phyloP scores from a whole-genome alignment of 2,797 vertebrate genomes.

The Smutsia temminckii region DNA sequence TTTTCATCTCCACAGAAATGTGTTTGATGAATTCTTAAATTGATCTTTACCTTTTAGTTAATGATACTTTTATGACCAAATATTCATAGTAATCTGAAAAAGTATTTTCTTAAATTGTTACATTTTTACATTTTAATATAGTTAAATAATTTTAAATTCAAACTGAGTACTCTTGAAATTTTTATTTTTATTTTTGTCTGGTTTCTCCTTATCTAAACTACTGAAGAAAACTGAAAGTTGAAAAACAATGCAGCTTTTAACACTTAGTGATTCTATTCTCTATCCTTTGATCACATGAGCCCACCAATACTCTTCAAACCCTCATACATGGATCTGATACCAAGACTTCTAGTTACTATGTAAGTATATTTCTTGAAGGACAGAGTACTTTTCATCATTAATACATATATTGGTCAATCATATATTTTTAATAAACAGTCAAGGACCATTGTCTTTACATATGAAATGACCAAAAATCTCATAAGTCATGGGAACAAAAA shows the following conservation, averaged over 20 bases:
- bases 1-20: background rate
- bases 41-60: background rate
- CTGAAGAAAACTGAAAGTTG: slow-evolving; percentile 49
- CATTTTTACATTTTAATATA: background rate
- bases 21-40: slow-evolving; percentile 3
- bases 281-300: slow-evolving; percentile 48
- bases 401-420: slow-evolving; percentile 66
- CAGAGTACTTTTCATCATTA: slow-evolving; percentile 73
- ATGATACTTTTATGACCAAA: background rate
- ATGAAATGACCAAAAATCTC: slow-evolving; percentile 81
- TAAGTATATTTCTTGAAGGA: slow-evolving; percentile 74
- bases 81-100: background rate
- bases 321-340: slow-evolving; percentile 68
- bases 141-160: slow-evolving; percentile 3
- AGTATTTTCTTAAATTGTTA: background rate
- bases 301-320: slow-evolving; percentile 69
- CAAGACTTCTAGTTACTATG: slow-evolving; percentile 63
- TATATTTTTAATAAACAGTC: slow-evolving; percentile 79
- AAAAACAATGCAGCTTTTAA: slow-evolving; percentile 39
- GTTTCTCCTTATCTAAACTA: slow-evolving; percentile 59
- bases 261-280: slow-evolving; percentile 63
- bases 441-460: slow-evolving; percentile 76
- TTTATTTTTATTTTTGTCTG: slow-evolving; percentile 44
- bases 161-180: slow-evolving; percentile 40
- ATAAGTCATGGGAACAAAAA: slow-evolving; percentile 79